Percentiles rank a stretch among this genome's conserved stretches.
Evolutionary conservation across 2,797 vertebrate genomes (phyloP).

Genomic region (Chloroceryle inda): DNA sequence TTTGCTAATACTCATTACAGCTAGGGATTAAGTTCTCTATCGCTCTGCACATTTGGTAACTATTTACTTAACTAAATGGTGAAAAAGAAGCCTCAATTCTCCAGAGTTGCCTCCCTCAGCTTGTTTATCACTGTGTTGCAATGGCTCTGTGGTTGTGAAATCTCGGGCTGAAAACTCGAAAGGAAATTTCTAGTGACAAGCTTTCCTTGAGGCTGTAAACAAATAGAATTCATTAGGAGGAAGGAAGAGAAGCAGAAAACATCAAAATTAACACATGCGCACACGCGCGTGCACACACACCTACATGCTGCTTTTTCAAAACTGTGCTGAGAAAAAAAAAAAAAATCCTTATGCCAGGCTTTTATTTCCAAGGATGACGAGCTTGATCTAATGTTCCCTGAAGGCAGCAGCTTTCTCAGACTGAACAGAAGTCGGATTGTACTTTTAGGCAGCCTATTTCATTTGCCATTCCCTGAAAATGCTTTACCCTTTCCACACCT

Average conservation of each 20-base stretch:
- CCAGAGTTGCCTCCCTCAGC: slow-evolving; percentile 71
- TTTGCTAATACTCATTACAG: slow-evolving; percentile 27
- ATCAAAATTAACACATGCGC: slow-evolving; percentile 43
- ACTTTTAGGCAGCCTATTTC: slow-evolving; percentile 5
- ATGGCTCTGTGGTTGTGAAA: slow-evolving; percentile 80
- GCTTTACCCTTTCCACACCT: slow-evolving; percentile 63
- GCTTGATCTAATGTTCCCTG: not conserved
- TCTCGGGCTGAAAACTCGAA: slow-evolving; percentile 72
- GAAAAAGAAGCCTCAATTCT: slow-evolving; percentile 72
- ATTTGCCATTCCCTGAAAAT: slow-evolving; percentile 2
- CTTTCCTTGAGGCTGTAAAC: slow-evolving; percentile 78
- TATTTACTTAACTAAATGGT: slow-evolving; percentile 73
- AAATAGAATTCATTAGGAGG: slow-evolving; percentile 74
- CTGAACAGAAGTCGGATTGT: not conserved
- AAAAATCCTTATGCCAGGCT: not conserved
- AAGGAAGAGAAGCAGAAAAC: slow-evolving; percentile 66
- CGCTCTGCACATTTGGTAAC: slow-evolving; percentile 70
- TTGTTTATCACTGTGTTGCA: slow-evolving; percentile 80
- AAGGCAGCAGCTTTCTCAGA: not conserved
- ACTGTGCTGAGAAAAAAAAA: not conserved
- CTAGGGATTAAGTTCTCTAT: slow-evolving; percentile 39
- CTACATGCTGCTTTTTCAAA: slow-evolving; percentile 1
- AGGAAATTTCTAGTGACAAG: slow-evolving; percentile 78
- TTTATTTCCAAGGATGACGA: not conserved
- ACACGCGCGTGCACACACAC: not conserved